Conservation (phyloP, 37 sponge, comb jelly and placozoan genomes). For the Chondrilla cf. caribensis region DNA sequence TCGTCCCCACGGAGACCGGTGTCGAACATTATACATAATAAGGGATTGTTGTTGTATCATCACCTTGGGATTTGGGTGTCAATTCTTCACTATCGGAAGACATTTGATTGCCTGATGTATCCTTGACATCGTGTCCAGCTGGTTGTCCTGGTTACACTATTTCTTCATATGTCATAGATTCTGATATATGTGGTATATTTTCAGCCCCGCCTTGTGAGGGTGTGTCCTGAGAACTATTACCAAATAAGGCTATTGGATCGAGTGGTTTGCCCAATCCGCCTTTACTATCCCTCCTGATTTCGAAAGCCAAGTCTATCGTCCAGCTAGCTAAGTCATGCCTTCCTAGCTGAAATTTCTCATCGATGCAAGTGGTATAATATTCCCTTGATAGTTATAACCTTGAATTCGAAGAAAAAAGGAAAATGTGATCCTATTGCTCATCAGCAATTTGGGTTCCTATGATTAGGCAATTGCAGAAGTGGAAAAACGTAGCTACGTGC, state of each 20-base stretch:
- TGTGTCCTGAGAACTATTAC: not conserved
- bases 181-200: not conserved
- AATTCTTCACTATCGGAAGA: not conserved
- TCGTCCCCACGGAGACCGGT: constrained; percentile 12
- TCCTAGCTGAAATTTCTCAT: not conserved
- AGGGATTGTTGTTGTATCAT: not conserved
- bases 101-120: not conserved
- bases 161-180: not conserved
- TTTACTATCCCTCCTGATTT: too few relatives aligned
- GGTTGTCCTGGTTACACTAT: not conserved
- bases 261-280: constrained; percentile 18
- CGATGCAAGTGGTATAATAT: not conserved
- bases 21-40: constrained; percentile 38
- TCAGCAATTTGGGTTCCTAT: too few relatives aligned
- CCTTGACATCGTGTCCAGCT: not conserved
- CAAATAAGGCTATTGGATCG: constrained; percentile 58
- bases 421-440: too few relatives aligned
- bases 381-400: too few relatives aligned
- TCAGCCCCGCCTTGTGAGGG: not conserved
- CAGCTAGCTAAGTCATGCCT: too few relatives aligned
- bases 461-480: too few relatives aligned
- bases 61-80: not conserved
- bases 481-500: too few relatives aligned
- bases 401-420: too few relatives aligned
- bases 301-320: too few relatives aligned